These are phyloP conservation scores for Hippocampus abdominalis DNA, from an alignment of 2,113 vertebrate species.

Conservation along the genomic window DNA sequence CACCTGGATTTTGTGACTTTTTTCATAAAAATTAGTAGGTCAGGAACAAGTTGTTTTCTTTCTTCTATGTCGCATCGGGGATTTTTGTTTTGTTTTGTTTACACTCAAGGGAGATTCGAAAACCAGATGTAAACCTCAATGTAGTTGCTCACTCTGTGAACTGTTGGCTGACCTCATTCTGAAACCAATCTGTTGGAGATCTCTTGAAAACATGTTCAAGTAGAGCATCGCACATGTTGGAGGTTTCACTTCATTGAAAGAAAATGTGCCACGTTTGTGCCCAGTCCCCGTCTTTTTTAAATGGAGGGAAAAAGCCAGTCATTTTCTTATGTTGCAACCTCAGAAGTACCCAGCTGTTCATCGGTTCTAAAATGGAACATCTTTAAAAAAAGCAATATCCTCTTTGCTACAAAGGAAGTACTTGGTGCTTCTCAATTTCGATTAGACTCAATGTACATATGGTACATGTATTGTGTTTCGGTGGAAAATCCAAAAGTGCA, in stretches of 20 bases:
- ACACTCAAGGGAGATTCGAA: conserved; percentile 39
- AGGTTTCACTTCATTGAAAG: not conserved
- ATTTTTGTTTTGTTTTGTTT: conserved; percentile 33
- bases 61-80: conserved; percentile 30
- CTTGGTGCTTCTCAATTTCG: conserved; percentile 28
- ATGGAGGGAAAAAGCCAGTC: not conserved
- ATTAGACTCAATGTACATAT: conserved; percentile 6
- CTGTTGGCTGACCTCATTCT: not conserved
- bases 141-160: conserved; percentile 16
- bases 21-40: not conserved
- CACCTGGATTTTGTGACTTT: not conserved
- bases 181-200: not conserved
- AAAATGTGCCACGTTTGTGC: not conserved
- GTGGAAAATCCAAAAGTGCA: not conserved
- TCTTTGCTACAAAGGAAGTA: conserved; percentile 19
- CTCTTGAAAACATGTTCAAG: not conserved
- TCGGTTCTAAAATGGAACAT: conserved; percentile 15
- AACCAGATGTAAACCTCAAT: conserved; percentile 18
- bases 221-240: not conserved
- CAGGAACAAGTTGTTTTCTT: conserved; percentile 6
- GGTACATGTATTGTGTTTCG: not conserved
- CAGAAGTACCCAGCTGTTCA: conserved; percentile 4
- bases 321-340: not conserved
- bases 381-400: conserved; percentile 1
- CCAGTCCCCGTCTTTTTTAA: not conserved